These are phyloP conservation scores for Phylloscopus trochiloides DNA, from an alignment of 2,113 vertebrate species.

Conservation along the genomic window DNA sequence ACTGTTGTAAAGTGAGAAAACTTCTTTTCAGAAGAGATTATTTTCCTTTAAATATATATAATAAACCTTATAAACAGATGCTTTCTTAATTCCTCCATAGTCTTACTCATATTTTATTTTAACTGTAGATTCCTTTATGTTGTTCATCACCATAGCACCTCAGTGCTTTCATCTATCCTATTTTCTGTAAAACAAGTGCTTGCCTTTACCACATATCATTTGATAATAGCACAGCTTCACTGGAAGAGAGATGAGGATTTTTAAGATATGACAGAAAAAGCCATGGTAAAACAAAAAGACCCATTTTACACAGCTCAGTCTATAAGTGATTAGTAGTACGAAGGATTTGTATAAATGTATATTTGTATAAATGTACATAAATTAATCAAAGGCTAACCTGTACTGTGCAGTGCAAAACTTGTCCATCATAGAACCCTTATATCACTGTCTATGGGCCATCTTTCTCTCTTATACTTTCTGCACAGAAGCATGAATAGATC, in stretches of 20 bases:
- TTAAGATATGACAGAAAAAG: neutral
- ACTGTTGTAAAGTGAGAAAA: neutral
- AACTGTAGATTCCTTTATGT: neutral
- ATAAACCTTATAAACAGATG: neutral
- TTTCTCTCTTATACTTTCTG: neutral
- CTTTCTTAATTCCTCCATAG: neutral
- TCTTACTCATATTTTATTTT: neutral
- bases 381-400: neutral
- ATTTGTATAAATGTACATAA: neutral
- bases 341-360: neutral
- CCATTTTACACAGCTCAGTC: neutral
- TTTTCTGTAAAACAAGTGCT: neutral
- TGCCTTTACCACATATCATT: neutral
- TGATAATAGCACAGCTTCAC: neutral
- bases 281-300: neutral
- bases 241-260: neutral
- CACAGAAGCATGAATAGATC: neutral
- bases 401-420: neutral
- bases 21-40: neutral
- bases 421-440: neutral
- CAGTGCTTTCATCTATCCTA: neutral
- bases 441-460: neutral
- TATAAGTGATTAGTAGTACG: neutral
- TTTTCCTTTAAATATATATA: neutral
- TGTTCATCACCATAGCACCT: neutral